Base-by-base conservation (phyloP, 2,113 vertebrate genomes). In the Origma solitaria region DNA sequence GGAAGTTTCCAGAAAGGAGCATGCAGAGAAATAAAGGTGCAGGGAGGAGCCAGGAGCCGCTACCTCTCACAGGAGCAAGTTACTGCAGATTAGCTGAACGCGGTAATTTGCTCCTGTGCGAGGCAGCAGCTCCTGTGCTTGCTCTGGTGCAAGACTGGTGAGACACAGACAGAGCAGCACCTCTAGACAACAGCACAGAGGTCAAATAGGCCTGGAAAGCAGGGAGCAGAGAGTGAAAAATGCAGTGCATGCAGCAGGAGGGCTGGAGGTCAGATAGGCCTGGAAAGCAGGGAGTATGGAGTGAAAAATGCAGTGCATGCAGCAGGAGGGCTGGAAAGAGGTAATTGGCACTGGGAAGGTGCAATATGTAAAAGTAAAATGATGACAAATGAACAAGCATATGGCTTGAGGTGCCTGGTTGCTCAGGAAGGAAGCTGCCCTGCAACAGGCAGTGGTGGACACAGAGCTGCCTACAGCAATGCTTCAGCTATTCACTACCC, bases 61-160 rank as follows among this genome's bases (percentile, higher is more conserved):
- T 11, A 0, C 50, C 92, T 91, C 82, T 78, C 91, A 93, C 91
- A 96, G 86, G 72, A 94, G 64, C 64, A 96, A 96, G 86, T 93
- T 95, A 97, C 95, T 92, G 92, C 96, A 88, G 68, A 27, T 70
- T 5, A 93, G 68, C 38, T n/a, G 82, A 80, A 95, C 76, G 6
- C 76, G 0, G 91, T 86, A 88, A 93, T 93, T 95, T 95, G 95
- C 94, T 95, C 94, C 96, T 97, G 94, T 94, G 95, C 82, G 94
- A 97, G 86, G 88, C 95, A 94, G 95, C 88, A 97, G 92, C 88
- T 95, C 90, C 94, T 93, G 71, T 0, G 35, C 90, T 94, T 94
- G 90, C 84, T 93, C 79, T 88, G 57, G 16, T 56, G 76, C 45
- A 50, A 90, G 64, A 54, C 30, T 3, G 21, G 38, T 37, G 76